These are phyloP conservation scores for Dufourea novaeangliae DNA, from an alignment of 1,140 invertebrate genomes.

Conservation along the genomic window DNA sequence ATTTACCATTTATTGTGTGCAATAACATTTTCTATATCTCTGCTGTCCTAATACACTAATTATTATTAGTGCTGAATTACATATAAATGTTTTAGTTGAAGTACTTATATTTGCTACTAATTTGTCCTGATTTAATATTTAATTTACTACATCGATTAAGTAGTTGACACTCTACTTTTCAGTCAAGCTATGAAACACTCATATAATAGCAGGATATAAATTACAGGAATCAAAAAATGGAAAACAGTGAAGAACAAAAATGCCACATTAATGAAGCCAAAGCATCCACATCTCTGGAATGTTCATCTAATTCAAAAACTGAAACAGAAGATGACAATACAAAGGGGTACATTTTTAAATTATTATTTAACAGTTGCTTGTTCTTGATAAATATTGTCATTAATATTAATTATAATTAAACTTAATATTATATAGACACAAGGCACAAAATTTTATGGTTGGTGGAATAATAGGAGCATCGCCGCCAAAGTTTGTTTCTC, in stretches of 20 bases:
- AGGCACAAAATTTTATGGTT: slow-evolving; percentile 76
- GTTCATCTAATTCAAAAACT: slow-evolving; percentile 54
- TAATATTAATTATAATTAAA: slow-evolving; percentile 30
- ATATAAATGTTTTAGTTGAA: background rate
- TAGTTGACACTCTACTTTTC: background rate
- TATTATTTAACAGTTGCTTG: slow-evolving; percentile 7
- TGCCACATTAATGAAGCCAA: slow-evolving; percentile 60
- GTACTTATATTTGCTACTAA: background rate
- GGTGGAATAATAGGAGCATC: slow-evolving; percentile 84
- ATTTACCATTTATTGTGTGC: background rate
- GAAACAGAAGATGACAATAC: slow-evolving; percentile 57
- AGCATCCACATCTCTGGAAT: slow-evolving; percentile 65
- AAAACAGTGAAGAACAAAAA: slow-evolving; percentile 70
- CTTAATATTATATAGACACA: slow-evolving; percentile 56
- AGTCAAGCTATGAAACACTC: background rate
- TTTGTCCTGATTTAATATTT: background rate
- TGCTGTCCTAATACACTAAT: background rate
- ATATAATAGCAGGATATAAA: slow-evolving; percentile 17
- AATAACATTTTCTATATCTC: background rate
- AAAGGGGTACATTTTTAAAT: slow-evolving; percentile 59
- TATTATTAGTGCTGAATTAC: background rate
- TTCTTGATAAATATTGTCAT: slow-evolving; percentile 7
- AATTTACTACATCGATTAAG: background rate
- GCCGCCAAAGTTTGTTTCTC: slow-evolving; percentile 93
- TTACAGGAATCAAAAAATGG: slow-evolving; percentile 71